A percentile compares a stretch with the other conserved stretches of the same genome.
These are phyloP conservation scores for Ctenicera cuprea DNA, from an alignment of 2,888 invertebrate genomes.

Conservation along the genomic window DNA sequence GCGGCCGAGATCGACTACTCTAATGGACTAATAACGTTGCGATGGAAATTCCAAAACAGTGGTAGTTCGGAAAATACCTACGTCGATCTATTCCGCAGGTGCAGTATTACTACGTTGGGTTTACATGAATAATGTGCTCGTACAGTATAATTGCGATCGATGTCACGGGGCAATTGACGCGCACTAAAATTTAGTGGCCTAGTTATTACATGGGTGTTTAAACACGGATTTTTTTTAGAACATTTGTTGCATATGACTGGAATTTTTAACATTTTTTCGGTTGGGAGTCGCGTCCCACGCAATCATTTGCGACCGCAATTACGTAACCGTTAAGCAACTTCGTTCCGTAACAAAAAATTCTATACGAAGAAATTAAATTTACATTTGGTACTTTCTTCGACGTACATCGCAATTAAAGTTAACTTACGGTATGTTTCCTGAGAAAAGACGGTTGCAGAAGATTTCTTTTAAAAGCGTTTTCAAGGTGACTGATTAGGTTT, in stretches of 20 bases:
- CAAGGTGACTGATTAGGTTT: no score
- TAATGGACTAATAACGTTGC: slow-evolving; percentile 39
- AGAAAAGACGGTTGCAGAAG: neutral
- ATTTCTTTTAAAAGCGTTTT: neutral
- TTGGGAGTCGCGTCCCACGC: neutral
- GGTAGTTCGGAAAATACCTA: slow-evolving; percentile 41
- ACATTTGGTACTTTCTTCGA: neutral
- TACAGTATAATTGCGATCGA: slow-evolving; percentile 23
- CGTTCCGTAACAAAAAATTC: neutral
- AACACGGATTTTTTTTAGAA: neutral
- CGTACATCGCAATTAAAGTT: neutral
- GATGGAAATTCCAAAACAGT: slow-evolving; percentile 23
- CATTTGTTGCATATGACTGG: neutral
- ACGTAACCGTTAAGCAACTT: neutral
- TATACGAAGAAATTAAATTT: neutral
- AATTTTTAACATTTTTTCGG: slow-evolving; percentile 6
- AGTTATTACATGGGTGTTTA: neutral
- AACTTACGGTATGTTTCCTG: no score
- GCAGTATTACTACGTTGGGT: neutral
- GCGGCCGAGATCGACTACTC: slow-evolving; percentile 37
- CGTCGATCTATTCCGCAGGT: slow-evolving; percentile 38
- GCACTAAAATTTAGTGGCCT: slow-evolving; percentile 13
- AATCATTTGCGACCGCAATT: neutral
- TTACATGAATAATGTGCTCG: neutral
- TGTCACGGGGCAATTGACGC: neutral